Conservation (phyloP, 2,797 vertebrate species). For the Sebastes hubbsi region DNA sequence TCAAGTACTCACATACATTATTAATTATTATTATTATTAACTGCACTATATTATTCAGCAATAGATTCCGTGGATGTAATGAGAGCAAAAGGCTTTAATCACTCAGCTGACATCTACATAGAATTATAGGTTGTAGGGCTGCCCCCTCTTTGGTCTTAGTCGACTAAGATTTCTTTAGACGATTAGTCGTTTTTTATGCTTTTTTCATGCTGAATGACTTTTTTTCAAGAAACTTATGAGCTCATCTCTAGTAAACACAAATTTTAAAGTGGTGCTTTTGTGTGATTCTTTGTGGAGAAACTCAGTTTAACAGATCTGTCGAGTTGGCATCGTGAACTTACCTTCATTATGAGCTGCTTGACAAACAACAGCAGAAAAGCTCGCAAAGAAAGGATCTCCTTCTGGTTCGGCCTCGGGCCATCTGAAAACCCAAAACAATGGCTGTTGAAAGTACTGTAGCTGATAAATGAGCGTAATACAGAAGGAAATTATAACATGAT, state of each 20-base stretch:
- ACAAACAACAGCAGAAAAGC: constrained; percentile 94
- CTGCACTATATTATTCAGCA: not conserved
- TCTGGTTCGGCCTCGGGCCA: constrained; percentile 92
- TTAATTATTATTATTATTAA: too few species aligned
- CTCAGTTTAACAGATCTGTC: too few species aligned
- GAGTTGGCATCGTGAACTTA: constrained; percentile 48
- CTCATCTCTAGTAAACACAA: too few species aligned
- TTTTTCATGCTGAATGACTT: too few species aligned
- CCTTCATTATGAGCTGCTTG: constrained; percentile 99
- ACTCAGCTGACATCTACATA: not conserved
- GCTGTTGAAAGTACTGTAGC: not conserved
- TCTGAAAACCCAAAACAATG: constrained; percentile 78
- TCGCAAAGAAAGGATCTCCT: constrained; percentile 92
- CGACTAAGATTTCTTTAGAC: too few species aligned
- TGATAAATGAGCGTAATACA: not conserved
- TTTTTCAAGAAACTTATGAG: too few species aligned
- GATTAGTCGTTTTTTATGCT: too few species aligned
- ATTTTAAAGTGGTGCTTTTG: too few species aligned
- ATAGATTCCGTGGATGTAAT: not conserved
- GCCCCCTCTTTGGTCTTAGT: too few species aligned
- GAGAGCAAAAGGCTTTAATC: not conserved
- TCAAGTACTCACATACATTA: too few species aligned
- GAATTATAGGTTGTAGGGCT: not conserved
- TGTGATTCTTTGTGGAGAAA: too few species aligned
- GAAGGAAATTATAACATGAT: not conserved